phyloP scores from a whole-genome alignment of 2,113 vertebrate genomes.

The Nycticryphes semicollaris region DNA sequence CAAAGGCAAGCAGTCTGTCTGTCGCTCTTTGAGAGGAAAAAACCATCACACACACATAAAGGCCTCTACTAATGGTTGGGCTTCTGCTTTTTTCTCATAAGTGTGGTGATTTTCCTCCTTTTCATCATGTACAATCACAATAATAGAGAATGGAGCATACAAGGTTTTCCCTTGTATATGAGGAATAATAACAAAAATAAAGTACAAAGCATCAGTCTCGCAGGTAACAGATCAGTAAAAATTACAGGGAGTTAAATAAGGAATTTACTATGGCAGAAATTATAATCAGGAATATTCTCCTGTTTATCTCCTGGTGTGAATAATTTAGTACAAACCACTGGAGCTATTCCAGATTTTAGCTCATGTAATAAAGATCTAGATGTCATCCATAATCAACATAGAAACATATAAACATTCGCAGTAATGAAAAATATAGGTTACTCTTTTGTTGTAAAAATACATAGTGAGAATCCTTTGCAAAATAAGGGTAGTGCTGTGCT shows the following conservation, averaged over 20 bases:
- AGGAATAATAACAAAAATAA: neutral
- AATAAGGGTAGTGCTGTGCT: neutral
- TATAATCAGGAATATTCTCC: neutral
- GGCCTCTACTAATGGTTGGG: neutral
- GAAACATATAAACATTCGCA: neutral
- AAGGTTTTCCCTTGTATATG: neutral
- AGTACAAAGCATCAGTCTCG: neutral
- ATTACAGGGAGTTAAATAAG: neutral
- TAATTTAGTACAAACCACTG: neutral
- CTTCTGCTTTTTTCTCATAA: neutral
- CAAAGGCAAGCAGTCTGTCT: neutral
- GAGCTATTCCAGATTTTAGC: neutral
- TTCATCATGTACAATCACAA: neutral
- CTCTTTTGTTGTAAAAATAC: neutral
- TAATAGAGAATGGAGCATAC: neutral
- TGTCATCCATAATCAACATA: neutral
- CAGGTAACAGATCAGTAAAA: neutral
- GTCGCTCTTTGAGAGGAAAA: neutral
- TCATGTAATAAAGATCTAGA: neutral
- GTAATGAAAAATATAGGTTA: neutral
- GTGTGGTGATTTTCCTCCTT: neutral
- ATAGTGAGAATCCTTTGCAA: neutral
- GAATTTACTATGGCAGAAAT: neutral
- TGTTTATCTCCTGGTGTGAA: neutral
- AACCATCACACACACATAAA: neutral